Evolutionary conservation across 2,888 invertebrate genomes (phyloP), one percentile per base, ranked within the genome.

Genomic region (Eupithecia vulgata): DNA sequence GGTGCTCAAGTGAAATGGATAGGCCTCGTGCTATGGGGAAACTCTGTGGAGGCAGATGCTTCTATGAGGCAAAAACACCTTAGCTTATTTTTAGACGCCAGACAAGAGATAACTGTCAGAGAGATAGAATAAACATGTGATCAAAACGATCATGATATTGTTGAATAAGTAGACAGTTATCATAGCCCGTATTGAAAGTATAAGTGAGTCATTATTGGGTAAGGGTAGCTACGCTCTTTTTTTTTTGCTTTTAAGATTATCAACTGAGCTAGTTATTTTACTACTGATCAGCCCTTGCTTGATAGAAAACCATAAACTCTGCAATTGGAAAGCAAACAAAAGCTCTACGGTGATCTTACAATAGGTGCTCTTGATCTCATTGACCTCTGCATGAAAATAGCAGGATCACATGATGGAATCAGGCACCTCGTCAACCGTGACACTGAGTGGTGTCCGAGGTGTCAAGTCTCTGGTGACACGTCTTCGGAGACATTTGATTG

Each of bases 351-450:
- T 61, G 15, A 10, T 35, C 0, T 37, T 25, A 67, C 66, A 70
- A 66, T 25, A n/a, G n/a, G 40, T 71, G 75, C n/a, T 70, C 65
- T 70, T 73, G 73, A 75, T 72, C 67, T 59, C 72, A 57, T 21
- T 75, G 76, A 75, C 78, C 80, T 80, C 69, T 66, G 72, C 48
- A 59, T 73, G 67, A 34, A 75, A 78, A 75, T 72, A 77, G 59
- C 42, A 59, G 64, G 66, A 75, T 76, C 78, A 76, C 78, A 70
- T 72, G 73, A 74, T 76, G 76, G 74, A 74, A 78, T n/a, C 73
- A 35, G 52, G 77, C 72, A 76, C 79, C 75, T 40, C 34, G 68
- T 67, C 74, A 75, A 62, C 81, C 79, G 68, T 80, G 82, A 80
- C 80, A 80, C 73, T 82, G 81, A 80, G 74, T 74, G 75, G 75